These are phyloP conservation scores for mouse (Mus musculus) DNA, from an alignment of 2,113 vertebrate species.

Conservation along the genomic window DNA sequence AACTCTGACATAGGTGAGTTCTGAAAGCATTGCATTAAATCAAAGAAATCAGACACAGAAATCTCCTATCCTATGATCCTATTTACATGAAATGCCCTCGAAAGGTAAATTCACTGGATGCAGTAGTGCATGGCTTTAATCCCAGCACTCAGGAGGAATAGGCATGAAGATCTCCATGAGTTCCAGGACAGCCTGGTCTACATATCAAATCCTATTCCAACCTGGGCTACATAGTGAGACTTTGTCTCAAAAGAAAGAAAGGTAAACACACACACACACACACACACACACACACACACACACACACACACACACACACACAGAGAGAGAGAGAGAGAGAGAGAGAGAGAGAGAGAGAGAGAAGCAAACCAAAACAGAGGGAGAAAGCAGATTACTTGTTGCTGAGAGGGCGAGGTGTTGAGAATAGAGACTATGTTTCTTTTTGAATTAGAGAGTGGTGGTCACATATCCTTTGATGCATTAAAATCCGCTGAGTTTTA, in stretches of 20 bases:
- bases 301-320: too few relatives aligned
- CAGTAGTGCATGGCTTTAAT: neutral
- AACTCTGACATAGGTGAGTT: neutral
- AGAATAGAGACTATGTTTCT: neutral
- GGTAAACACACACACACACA: too few relatives aligned
- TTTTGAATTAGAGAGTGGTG: neutral
- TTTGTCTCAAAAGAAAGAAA: neutral
- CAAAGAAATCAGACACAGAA: neutral
- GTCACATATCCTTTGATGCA: neutral
- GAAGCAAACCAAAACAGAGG: neutral
- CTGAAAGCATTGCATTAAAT: neutral
- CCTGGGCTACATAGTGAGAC: neutral
- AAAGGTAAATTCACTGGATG: neutral
- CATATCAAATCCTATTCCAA: neutral
- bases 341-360: too few relatives aligned
- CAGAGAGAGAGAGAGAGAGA: too few relatives aligned
- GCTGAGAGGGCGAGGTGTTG: neutral
- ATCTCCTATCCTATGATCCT: fast-evolving
- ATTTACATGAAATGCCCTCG: neutral
- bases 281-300: too few relatives aligned
- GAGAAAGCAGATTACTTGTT: neutral
- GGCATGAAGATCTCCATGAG: neutral
- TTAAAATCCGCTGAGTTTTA: neutral
- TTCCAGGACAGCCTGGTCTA: neutral
- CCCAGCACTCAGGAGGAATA: neutral